These are phyloP conservation scores for Lutra lutra DNA, from an alignment of 2,797 vertebrate species.

Conservation along the genomic window DNA sequence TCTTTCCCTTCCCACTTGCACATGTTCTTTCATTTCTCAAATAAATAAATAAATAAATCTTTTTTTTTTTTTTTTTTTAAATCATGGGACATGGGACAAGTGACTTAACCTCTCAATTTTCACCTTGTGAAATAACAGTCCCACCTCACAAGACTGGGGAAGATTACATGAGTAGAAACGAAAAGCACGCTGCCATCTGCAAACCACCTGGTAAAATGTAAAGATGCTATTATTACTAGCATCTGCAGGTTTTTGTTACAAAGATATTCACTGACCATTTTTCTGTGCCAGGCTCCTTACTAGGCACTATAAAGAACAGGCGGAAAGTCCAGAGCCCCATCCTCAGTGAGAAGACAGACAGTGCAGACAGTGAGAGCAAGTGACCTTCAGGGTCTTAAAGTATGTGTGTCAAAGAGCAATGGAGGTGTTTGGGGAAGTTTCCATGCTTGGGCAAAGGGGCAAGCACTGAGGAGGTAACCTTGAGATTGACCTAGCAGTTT, in stretches of 20 bases:
- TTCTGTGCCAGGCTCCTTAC: neutral
- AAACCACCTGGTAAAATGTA: neutral
- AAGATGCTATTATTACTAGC: neutral
- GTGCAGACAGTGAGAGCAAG: neutral
- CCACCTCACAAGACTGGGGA: neutral
- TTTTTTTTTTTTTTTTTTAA: neutral
- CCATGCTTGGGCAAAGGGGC: neutral
- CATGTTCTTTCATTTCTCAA: neutral
- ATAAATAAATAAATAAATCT: neutral
- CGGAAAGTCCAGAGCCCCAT: neutral
- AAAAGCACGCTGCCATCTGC: neutral
- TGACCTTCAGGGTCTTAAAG: neutral
- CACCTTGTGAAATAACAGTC: neutral
- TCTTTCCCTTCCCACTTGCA: neutral
- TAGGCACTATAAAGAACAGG: neutral
- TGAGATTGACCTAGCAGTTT: neutral
- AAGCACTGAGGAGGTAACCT: neutral
- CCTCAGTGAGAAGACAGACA: neutral
- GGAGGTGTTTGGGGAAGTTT: neutral
- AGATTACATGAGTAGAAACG: neutral
- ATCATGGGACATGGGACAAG: neutral
- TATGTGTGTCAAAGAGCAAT: neutral
- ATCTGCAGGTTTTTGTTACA: neutral
- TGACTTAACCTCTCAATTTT: neutral
- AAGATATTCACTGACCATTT: conserved; percentile 21